Conservation (phyloP, 1,140 invertebrate genomes). For the Atopsyche davidsoni region DNA sequence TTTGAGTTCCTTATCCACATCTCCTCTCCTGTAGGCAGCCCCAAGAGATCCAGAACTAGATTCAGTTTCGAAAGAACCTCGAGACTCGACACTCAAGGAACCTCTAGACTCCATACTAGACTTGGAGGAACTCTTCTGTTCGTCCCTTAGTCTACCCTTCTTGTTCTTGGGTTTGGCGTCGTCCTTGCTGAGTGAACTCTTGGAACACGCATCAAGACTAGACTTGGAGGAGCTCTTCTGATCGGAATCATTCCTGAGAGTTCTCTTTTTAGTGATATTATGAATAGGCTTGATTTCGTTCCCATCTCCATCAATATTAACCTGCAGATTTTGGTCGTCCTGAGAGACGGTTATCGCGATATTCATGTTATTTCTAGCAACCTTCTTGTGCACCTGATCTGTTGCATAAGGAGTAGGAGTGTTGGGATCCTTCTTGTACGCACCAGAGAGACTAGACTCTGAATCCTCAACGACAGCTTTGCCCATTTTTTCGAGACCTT, state of each 20-base stretch:
- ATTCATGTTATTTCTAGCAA: slow-evolving; percentile 45
- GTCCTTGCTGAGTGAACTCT: slow-evolving; percentile 46
- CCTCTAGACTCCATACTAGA: slow-evolving; percentile 56
- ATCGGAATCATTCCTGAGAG: slow-evolving; percentile 40
- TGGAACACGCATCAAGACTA: slow-evolving; percentile 45
- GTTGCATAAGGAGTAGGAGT: slow-evolving; percentile 2
- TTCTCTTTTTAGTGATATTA: slow-evolving; percentile 41
- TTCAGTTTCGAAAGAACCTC: slow-evolving; percentile 63
- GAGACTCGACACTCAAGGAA: slow-evolving; percentile 57
- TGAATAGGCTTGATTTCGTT: slow-evolving; percentile 43
- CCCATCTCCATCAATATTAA: slow-evolving; percentile 46
- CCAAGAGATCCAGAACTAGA: slow-evolving; percentile 68
- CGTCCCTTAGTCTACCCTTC: slow-evolving; percentile 40
- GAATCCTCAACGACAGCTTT: slow-evolving; percentile 46
- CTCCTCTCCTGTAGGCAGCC: slow-evolving; percentile 57
- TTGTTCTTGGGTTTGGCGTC: slow-evolving; percentile 42
- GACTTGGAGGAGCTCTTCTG: slow-evolving; percentile 47
- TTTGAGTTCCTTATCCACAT: slow-evolving; percentile 55
- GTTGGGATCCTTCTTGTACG: slow-evolving; percentile 33
- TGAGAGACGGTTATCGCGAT: slow-evolving; percentile 49
- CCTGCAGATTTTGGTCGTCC: slow-evolving; percentile 48
- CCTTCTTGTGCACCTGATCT: slow-evolving; percentile 21
- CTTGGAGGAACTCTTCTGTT: slow-evolving; percentile 52
- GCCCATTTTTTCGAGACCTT: slow-evolving; percentile 42
- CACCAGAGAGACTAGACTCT: slow-evolving; percentile 45